Conservation (phyloP, 2,888 invertebrate species). For the Plemyria rubiginata region DNA sequence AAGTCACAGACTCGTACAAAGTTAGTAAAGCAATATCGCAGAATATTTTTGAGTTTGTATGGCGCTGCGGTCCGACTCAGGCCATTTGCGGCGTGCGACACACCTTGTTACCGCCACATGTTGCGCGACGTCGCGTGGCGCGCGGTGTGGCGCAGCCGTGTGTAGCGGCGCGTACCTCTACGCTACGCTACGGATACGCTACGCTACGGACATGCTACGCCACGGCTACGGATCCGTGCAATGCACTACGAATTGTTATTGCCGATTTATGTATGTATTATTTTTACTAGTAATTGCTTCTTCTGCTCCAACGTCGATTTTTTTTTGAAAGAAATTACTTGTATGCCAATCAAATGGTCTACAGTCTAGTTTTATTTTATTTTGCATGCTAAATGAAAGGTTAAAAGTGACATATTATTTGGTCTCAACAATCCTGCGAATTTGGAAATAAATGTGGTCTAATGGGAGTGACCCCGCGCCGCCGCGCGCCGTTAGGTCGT, state of each 20-base stretch:
- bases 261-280: background rate
- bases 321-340: background rate
- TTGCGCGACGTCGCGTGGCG: constrained; percentile 50
- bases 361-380: no score
- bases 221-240: constrained; percentile 5
- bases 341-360: no score
- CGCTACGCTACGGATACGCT: constrained; percentile 12
- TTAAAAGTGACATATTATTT: no score
- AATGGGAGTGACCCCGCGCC: no score
- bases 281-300: background rate
- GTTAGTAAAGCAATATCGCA: constrained; percentile 7
- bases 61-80: constrained; percentile 52
- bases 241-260: constrained; percentile 1
- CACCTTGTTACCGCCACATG: constrained; percentile 64
- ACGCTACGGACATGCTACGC: constrained; percentile 7
- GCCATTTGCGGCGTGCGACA: constrained; percentile 54
- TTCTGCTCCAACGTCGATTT: background rate
- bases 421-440: no score
- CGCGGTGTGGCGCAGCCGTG: constrained; percentile 35
- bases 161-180: constrained; percentile 34
- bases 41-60: constrained; percentile 18
- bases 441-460: no score
- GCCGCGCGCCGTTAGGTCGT: no score
- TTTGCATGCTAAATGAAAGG: no score
- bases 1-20: background rate